Percentiles rank a stretch among this genome's conserved stretches.
Evolutionary conservation across 2,888 invertebrate species (phyloP).

Genomic region (Callyntrura sp.): DNA sequence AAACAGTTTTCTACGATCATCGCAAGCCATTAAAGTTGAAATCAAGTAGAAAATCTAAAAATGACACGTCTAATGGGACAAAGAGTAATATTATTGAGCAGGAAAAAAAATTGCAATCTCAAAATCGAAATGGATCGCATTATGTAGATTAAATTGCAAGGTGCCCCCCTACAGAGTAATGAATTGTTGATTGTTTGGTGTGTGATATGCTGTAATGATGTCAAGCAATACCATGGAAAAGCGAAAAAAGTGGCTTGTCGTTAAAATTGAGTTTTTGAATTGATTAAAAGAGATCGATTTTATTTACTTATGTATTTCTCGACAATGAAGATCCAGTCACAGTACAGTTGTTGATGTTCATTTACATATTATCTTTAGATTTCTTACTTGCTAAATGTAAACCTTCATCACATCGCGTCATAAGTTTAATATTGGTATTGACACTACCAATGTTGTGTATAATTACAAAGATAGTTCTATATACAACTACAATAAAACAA

Average conservation of each 20-base stretch:
- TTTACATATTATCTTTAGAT: neutral
- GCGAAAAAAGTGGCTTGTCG: neutral
- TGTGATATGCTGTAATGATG: too few relatives aligned
- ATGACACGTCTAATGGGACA: neutral
- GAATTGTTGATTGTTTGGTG: neutral
- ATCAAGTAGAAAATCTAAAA: neutral
- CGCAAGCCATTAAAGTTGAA: neutral
- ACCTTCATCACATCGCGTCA: constrained; percentile 32
- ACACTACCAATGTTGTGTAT: neutral
- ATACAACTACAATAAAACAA: neutral
- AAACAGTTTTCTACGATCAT: neutral
- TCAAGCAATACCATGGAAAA: neutral
- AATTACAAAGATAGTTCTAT: neutral
- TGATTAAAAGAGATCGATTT: constrained; percentile 40
- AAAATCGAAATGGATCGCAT: neutral
- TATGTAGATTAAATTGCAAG: neutral
- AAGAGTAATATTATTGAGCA: neutral
- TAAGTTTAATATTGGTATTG: neutral
- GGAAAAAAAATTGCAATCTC: neutral
- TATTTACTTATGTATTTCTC: constrained; percentile 36
- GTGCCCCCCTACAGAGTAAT: neutral
- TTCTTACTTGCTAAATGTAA: neutral
- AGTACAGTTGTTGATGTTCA: neutral
- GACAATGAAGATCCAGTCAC: constrained; percentile 43
- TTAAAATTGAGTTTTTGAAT: neutral